A percentile compares a stretch with the other conserved stretches of the same genome.
Evolutionary conservation across 2,888 invertebrate genomes (phyloP).

Genomic region (Lepidocyrtoides sp.): DNA sequence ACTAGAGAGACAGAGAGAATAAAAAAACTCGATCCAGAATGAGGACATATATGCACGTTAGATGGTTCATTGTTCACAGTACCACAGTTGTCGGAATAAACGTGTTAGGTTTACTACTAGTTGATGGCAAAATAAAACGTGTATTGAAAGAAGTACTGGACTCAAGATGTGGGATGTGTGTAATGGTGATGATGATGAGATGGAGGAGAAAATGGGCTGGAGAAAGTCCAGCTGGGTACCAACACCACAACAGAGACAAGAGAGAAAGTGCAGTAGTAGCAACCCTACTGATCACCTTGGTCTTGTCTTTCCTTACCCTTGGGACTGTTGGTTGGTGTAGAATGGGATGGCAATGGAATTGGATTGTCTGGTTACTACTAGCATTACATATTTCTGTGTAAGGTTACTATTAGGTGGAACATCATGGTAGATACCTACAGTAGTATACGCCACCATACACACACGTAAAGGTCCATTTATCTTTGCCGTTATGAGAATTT

Average conservation of each 20-base stretch:
- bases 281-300: conserved; percentile 65
- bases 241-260: background rate
- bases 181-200: conserved; percentile 40
- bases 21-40: conserved; percentile 18
- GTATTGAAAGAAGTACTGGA: background rate
- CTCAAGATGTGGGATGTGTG: background rate
- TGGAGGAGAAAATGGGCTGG: conserved; percentile 65
- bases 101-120: background rate
- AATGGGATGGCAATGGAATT: conserved; percentile 9
- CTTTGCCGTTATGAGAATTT: background rate
- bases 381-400: background rate
- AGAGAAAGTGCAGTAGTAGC: conserved; percentile 35
- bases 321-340: background rate
- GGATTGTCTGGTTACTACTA: background rate
- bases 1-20: background rate
- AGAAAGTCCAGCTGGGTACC: conserved; percentile 70
- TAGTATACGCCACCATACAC: background rate
- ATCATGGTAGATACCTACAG: no score
- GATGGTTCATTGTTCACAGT: background rate
- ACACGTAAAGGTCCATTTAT: background rate
- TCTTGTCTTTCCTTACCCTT: conserved; percentile 62
- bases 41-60: background rate
- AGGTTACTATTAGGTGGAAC: no score
- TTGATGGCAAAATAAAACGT: background rate
- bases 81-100: background rate